A percentile compares a stretch with the other conserved stretches of the same genome.
Evolutionary conservation across 1,140 invertebrate species (phyloP).

Genomic region (Arion vulgaris): DNA sequence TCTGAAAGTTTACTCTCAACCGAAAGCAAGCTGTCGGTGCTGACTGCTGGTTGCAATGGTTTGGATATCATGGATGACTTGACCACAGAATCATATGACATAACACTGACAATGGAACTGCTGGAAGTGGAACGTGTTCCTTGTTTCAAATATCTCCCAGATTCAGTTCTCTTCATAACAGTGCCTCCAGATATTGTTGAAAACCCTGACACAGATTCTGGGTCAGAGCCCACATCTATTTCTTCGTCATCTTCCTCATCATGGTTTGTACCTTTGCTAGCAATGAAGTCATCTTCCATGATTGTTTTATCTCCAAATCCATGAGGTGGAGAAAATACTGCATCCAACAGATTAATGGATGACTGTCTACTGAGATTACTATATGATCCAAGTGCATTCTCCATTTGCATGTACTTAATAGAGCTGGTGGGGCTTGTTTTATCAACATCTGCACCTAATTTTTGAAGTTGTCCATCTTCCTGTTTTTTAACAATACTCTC

Average conservation of each 20-base stretch:
- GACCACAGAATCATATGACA: background rate
- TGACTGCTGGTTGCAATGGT: slow-evolving; percentile 51
- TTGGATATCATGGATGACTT: background rate
- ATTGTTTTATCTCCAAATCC: slow-evolving; percentile 42
- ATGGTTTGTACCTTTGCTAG: background rate
- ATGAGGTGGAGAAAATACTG: slow-evolving; percentile 41
- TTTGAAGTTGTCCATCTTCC: background rate
- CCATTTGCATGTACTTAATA: background rate
- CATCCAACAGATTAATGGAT: slow-evolving; percentile 38
- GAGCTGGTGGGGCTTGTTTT: background rate
- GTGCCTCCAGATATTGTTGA: slow-evolving; percentile 54
- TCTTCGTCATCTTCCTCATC: background rate
- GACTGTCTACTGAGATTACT: background rate
- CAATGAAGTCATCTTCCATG: background rate
- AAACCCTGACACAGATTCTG: slow-evolving; percentile 54
- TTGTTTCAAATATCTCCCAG: background rate
- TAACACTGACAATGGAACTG: slow-evolving; percentile 15
- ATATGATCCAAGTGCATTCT: background rate
- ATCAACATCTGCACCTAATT: background rate
- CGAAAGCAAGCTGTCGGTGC: slow-evolving; percentile 56
- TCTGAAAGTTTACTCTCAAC: background rate
- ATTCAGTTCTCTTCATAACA: slow-evolving; percentile 38
- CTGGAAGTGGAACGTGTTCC: background rate
- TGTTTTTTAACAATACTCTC: background rate
- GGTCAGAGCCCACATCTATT: slow-evolving; percentile 41